phyloP scores from a whole-genome alignment of 2,113 vertebrate species.

The Cephalopholis sonnerati region DNA sequence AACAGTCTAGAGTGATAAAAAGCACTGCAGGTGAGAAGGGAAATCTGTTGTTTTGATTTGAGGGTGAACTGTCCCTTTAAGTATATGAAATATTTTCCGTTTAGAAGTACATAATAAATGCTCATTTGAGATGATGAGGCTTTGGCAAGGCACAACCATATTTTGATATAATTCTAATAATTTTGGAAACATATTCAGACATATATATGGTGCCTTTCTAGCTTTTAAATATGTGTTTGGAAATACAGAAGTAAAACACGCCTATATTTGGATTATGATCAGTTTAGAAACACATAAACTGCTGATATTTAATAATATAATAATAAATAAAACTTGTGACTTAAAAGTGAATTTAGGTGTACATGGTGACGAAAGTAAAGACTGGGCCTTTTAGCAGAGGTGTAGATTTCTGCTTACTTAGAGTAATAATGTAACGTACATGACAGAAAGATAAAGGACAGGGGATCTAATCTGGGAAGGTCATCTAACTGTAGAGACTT shows the following conservation, averaged over 20 bases:
- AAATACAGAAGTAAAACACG: not conserved
- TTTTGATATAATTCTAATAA: no score
- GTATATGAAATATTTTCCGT: no score
- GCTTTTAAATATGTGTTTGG: not conserved
- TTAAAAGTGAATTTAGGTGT: not conserved
- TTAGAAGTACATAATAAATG: no score
- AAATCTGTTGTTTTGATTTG: no score
- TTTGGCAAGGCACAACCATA: no score
- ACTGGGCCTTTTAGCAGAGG: not conserved
- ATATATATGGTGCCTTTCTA: no score
- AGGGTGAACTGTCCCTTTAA: no score
- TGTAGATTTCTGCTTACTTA: no score
- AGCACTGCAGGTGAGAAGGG: no score
- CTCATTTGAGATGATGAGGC: no score
- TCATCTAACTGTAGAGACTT: slow-evolving; percentile 25
- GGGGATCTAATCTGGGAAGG: slow-evolving; percentile 19
- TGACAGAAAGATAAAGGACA: slow-evolving; percentile 7
- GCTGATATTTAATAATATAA: not conserved
- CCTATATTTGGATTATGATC: not conserved
- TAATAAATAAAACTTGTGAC: not conserved
- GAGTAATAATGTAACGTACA: not conserved
- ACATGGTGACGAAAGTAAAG: not conserved
- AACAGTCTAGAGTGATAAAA: no score
- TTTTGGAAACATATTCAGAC: no score
- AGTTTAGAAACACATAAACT: not conserved